These are phyloP conservation scores for Manduca sexta DNA, from an alignment of 1,140 invertebrate genomes.

Conservation along the genomic window DNA sequence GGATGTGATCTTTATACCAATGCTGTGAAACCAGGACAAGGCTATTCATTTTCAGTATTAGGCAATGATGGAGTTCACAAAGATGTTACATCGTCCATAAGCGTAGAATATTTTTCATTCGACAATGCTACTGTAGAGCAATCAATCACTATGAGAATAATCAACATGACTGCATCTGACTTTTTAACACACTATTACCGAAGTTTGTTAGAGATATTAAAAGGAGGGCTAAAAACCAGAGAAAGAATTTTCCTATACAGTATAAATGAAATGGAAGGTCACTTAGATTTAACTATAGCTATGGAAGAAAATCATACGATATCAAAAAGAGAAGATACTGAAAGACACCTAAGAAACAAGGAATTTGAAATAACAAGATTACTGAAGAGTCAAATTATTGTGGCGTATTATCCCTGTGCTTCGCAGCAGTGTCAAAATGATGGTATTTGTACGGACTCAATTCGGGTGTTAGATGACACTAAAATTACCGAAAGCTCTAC, in stretches of 20 bases:
- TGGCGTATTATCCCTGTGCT: conserved; percentile 84
- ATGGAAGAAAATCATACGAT: conserved; percentile 74
- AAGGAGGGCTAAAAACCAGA: conserved; percentile 76
- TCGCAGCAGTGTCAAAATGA: conserved; percentile 82
- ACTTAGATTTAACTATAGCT: conserved; percentile 82
- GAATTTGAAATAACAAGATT: conserved; percentile 77
- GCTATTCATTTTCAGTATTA: conserved; percentile 83
- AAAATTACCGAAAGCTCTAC: conserved; percentile 84
- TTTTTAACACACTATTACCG: conserved; percentile 86
- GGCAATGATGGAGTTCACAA: conserved; percentile 92
- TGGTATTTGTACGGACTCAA: conserved; percentile 82
- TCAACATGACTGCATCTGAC: conserved; percentile 80
- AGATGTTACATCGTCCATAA: conserved; percentile 88
- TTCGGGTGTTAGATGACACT: conserved; percentile 80
- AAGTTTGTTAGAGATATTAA: conserved; percentile 81
- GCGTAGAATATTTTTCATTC: conserved; percentile 86
- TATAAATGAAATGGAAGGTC: conserved; percentile 78
- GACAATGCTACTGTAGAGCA: conserved; percentile 88
- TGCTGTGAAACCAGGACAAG: conserved; percentile 79
- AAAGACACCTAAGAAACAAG: conserved; percentile 78
- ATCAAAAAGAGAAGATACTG: conserved; percentile 76
- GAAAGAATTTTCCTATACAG: conserved; percentile 83
- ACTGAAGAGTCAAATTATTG: conserved; percentile 71
- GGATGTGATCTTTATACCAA: conserved; percentile 86
- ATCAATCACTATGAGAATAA: conserved; percentile 83